phyloP scores from a whole-genome alignment of 2,797 vertebrate species.

The Acipenser transmontanus region DNA sequence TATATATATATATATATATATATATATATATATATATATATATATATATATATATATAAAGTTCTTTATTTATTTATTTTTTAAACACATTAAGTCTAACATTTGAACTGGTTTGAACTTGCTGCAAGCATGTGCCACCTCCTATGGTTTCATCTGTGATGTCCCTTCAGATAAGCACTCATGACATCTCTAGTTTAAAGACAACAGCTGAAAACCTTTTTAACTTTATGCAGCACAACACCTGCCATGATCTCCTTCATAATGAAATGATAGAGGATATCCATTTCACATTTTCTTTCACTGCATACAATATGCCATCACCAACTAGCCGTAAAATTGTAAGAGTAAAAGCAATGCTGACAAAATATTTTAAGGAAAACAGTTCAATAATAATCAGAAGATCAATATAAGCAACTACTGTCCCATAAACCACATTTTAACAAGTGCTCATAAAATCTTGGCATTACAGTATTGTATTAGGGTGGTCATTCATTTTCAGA shows the following conservation, averaged over 20 bases:
- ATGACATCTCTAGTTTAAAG: constrained; percentile 2
- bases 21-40: neutral
- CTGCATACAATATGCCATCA: too few species aligned
- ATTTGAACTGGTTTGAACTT: neutral
- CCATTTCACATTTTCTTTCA: too few species aligned
- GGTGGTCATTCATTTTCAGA: too few species aligned
- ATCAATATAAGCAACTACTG: too few species aligned
- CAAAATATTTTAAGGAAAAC: too few species aligned
- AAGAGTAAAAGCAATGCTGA: too few species aligned
- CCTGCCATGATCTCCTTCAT: constrained; percentile 3
- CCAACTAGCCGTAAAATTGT: too few species aligned
- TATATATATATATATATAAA: neutral
- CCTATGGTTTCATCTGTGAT: neutral
- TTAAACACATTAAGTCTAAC: neutral
- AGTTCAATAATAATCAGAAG: too few species aligned
- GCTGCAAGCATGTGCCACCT: neutral
- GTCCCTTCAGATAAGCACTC: constrained; percentile 3
- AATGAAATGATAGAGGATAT: neutral
- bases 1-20: neutral
- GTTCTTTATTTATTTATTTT: neutral
- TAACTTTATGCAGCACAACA: neutral
- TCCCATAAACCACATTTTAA: too few species aligned
- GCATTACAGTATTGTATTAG: too few species aligned
- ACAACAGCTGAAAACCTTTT: constrained; percentile 9
- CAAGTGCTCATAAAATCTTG: too few species aligned